Conservation (phyloP, 2,888 invertebrate species). For the Petrolisthes cinctipes region DNA sequence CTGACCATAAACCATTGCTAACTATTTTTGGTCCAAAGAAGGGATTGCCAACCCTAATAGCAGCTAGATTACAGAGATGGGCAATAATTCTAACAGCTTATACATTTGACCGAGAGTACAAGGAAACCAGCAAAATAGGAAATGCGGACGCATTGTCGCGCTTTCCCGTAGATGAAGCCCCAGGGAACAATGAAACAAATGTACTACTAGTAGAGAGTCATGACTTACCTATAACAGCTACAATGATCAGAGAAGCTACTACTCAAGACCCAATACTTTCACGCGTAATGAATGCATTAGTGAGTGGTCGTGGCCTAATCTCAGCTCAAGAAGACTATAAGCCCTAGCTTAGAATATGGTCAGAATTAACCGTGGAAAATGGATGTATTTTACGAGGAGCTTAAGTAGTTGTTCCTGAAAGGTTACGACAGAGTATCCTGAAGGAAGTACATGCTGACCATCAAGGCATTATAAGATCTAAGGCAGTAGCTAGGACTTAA, state of each 20-base stretch:
- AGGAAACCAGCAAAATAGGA: not conserved
- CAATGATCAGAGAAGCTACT: not conserved
- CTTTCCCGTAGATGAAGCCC: constrained; percentile 10
- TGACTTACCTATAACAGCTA: constrained; percentile 10
- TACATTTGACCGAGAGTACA: constrained; percentile 8
- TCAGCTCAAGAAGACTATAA: not conserved
- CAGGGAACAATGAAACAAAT: not conserved
- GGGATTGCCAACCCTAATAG: constrained; percentile 12
- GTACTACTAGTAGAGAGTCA: not conserved
- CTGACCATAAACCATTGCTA: constrained; percentile 18
- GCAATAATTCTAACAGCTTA: constrained; percentile 14
- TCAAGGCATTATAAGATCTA: constrained; percentile 27
- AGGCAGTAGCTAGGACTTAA: constrained; percentile 19
- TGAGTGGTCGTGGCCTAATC: not conserved
- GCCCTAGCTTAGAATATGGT: not conserved
- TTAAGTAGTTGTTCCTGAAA: not conserved
- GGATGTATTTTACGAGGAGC: constrained; percentile 8
- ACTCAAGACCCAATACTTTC: constrained; percentile 29
- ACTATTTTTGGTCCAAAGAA: constrained; percentile 20
- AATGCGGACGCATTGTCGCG: not conserved
- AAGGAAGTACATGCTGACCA: constrained; percentile 24
- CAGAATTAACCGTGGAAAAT: not conserved
- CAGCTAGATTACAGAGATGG: constrained; percentile 28
- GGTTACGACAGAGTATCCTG: not conserved
- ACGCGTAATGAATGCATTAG: not conserved